Evolutionary conservation across 2,113 vertebrate genomes (phyloP), one percentile per base, ranked within the genome.

Genomic region (Oreotragus oreotragus): DNA sequence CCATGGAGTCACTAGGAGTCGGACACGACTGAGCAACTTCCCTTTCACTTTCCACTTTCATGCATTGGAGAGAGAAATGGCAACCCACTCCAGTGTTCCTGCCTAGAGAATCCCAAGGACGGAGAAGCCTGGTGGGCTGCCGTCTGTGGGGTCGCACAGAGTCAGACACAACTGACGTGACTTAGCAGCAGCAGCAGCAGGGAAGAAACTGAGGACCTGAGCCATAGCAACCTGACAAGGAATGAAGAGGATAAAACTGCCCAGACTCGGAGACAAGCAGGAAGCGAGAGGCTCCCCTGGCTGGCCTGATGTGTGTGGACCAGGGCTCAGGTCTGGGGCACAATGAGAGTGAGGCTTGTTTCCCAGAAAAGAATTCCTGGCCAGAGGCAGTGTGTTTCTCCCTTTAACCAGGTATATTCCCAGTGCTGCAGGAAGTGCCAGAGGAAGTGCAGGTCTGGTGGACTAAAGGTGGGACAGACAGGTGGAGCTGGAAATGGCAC

Each of bases 241-340:
- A 49, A 58, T 4, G 5, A 83, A 80, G 14, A 25, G 51, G 39
- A 10, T 8, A 14, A 39, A 79, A n/a, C 23, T 81, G 36, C 66
- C 33, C 0, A 0, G n/a, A 17, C 13, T 3, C 3, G 25, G 16
- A 70, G 2, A 66, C 6, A 4, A 45, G 17, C 58, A 57, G 76
- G 60, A 30, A 62, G 36, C 33, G 47, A 23, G 33, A 17, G 43
- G 25, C 1, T 3, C 5, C 21, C 33, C n/a, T 84, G 13, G 55
- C 62, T 16, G 6, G n/a, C 57, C 57, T 92, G 45, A 2, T 1
- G 3, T 3, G 8, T 57, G 5, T 7, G 17, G 36, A 4, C 60
- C 64, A 10, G 25, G 6, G 19, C 55, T 76, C 4, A 0, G 70
- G 58, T 28, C 23, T 1, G 2, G 76, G 11, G 36, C 73, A 45